Evolutionary conservation across 2,113 vertebrate genomes (phyloP).

Genomic region (Vidua chalybeata): DNA sequence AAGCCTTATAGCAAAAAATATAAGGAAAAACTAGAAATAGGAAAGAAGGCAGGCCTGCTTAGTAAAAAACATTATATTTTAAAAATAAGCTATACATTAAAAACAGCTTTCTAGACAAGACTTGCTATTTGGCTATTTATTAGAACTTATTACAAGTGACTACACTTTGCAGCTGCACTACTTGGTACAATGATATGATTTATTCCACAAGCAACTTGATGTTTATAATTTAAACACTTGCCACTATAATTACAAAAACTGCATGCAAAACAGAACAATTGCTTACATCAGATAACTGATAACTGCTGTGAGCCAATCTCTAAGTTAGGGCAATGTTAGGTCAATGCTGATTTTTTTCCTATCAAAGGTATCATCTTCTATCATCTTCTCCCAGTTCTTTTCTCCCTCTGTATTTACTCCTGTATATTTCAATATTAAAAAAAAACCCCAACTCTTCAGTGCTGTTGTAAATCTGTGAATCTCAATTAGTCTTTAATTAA

Average conservation of each 20-base stretch:
- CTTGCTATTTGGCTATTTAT: not conserved
- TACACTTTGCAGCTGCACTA: not conserved
- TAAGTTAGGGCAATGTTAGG: not conserved
- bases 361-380: not conserved
- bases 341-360: not conserved
- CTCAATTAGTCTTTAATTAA: not conserved
- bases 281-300: not conserved
- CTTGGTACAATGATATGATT: not conserved
- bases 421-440: not conserved
- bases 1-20: not conserved
- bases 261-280: not conserved
- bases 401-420: not conserved
- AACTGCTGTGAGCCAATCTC: not conserved
- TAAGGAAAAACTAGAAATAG: not conserved
- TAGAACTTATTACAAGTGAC: not conserved
- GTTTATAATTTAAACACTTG: not conserved
- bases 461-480: not conserved
- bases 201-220: not conserved
- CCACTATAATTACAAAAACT: not conserved
- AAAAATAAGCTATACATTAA: not conserved
- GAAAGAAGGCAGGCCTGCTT: not conserved
- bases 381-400: not conserved
- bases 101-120: not conserved
- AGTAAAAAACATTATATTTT: not conserved
- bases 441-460: not conserved